Evolutionary conservation across 2,888 invertebrate genomes (phyloP).

Genomic region (Hydriomena furcata): DNA sequence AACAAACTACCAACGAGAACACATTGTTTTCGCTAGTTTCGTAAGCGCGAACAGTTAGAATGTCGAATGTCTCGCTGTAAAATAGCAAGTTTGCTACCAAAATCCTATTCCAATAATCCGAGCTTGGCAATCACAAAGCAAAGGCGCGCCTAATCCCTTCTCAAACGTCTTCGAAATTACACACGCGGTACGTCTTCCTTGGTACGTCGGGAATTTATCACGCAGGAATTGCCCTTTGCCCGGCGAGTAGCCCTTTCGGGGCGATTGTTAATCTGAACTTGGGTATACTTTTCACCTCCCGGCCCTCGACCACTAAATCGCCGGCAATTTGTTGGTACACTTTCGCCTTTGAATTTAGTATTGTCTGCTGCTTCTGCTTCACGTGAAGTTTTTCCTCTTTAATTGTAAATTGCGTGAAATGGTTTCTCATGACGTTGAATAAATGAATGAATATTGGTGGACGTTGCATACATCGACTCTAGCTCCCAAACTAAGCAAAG

Average conservation of each 20-base stretch:
- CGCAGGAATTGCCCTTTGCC: conserved; percentile 51
- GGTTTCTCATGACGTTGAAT: background rate
- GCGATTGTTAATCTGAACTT: conserved; percentile 59
- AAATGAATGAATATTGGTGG: too few species aligned
- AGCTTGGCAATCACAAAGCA: conserved; percentile 8
- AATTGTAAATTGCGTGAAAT: conserved; percentile 18
- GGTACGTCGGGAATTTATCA: conserved; percentile 49
- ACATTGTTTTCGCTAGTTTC: too few species aligned
- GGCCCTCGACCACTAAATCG: conserved; percentile 61
- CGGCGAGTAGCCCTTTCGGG: conserved; percentile 49
- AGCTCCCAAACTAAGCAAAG: too few species aligned
- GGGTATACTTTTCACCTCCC: conserved; percentile 75
- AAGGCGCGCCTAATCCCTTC: conserved; percentile 13
- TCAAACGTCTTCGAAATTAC: conserved; percentile 24
- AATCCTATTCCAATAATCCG: conserved; percentile 9
- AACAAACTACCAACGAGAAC: too few species aligned
- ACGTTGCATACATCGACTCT: too few species aligned
- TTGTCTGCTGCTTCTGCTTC: conserved; percentile 16
- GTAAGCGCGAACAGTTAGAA: too few species aligned
- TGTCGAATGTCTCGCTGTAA: too few species aligned
- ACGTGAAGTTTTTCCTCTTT: conserved; percentile 28
- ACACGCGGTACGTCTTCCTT: conserved; percentile 15
- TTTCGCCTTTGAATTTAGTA: conserved; percentile 42
- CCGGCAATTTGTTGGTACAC: conserved; percentile 47
- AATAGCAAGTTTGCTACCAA: too few species aligned